Evolutionary conservation across 2,797 vertebrate genomes (phyloP), one percentile per base, ranked within the genome.

Genomic region (Scomberomorus guttatus): DNA sequence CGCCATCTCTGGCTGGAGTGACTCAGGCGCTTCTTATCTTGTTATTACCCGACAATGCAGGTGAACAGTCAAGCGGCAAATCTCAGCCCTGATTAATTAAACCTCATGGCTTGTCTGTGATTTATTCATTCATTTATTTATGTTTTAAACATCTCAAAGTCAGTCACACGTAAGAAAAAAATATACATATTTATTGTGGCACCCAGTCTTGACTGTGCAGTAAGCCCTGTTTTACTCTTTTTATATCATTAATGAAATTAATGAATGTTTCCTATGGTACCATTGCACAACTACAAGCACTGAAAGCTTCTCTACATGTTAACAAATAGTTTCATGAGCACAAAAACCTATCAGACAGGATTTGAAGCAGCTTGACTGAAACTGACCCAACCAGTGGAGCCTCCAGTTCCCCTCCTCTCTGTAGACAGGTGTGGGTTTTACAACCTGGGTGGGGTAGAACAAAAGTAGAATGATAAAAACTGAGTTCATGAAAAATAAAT

Each of bases 331-430:
- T 85, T 69, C 60, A 57, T 20, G 32, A 51, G 34, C 24, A 59
- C 50, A 20, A 18, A 87, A 94, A 92, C 86, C 82, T 59, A 92
- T 15, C 89, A 74, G 89, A 90, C 92, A 83, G 92, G 92, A 89
- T 94, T 60, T 85, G 34, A 75, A 85, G 78, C 61, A 62, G 79
- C 75, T 52, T 81, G 73, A 88, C 79, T 85, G 79, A 89, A 90
- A 92, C 85, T 56, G 58, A 79, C 48, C 75, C 68, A 81, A 66
- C 87, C 83, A 75, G 82, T 84, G 77, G 73, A 32, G 55, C n/a
- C 76, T 83, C 71, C 55, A 25, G 50, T 63, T 70, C 68, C 75
- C 22, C 44, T 25, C 39, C 65, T 39, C 42, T 52, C 71, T 67
- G 55, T 11, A 1, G 24, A 22, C 57, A 80, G 20, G 22, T 37